Percentiles rank a stretch among this genome's conserved stretches.
phyloP scores from a whole-genome alignment of 92 coral and sea anemone species.

The Montipora capitata region DNA sequence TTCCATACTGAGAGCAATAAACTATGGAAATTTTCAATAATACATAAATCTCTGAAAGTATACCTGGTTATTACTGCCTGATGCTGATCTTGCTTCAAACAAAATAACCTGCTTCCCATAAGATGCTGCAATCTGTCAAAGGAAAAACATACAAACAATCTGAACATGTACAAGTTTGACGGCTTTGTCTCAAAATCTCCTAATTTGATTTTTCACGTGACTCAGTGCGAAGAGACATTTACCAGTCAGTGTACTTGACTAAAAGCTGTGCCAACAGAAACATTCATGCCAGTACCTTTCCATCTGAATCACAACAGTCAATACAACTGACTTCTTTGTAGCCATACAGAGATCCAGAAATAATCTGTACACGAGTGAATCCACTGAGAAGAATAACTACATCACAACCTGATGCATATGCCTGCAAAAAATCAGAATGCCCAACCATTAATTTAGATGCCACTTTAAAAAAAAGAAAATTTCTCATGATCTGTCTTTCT shows the following conservation, averaged over 20 bases:
- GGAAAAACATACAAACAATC: not conserved
- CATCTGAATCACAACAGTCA: slow-evolving; percentile 96
- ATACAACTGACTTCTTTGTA: slow-evolving; percentile 98
- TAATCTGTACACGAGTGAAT: slow-evolving; percentile 94
- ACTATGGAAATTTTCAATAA: too few species aligned
- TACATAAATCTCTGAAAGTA: not conserved
- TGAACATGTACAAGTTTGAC: not conserved
- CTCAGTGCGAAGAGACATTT: not conserved
- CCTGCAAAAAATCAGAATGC: slow-evolving; percentile 55
- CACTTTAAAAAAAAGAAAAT: too few species aligned
- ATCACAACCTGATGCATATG: slow-evolving; percentile 99
- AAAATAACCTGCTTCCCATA: slow-evolving; percentile 91
- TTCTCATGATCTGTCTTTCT: too few species aligned
- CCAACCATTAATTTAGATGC: not conserved
- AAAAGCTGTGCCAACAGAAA: not conserved
- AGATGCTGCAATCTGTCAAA: slow-evolving; percentile 93
- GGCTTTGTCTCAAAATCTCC: too few species aligned
- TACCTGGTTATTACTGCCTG: slow-evolving; percentile 80
- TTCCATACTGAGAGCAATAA: too few species aligned
- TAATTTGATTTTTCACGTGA: too few species aligned
- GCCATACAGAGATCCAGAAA: slow-evolving; percentile 95
- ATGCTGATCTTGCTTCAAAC: slow-evolving; percentile 89
- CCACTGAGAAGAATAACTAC: slow-evolving; percentile 96
- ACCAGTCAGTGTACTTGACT: not conserved
- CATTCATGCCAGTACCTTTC: slow-evolving; percentile 79